phyloP scores from a whole-genome alignment of 2,888 invertebrate genomes.

The Drosophila parthenogenetica region DNA sequence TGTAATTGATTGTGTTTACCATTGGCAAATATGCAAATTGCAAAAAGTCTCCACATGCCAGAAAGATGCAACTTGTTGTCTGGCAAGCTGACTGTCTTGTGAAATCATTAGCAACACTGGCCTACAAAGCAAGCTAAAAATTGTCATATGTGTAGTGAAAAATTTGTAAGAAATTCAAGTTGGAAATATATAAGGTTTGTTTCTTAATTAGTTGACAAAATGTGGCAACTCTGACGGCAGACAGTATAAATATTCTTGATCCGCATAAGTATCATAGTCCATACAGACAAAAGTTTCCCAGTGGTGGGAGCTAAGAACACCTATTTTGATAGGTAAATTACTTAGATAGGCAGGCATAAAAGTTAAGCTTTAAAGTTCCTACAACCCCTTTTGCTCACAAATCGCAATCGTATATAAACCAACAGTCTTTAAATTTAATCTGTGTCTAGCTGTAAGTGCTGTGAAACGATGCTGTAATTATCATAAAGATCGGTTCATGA shows the following conservation, averaged over 20 bases:
- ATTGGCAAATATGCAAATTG: slow-evolving; percentile 48
- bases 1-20: slow-evolving; percentile 51
- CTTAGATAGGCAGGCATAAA: background rate
- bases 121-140: background rate
- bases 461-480: background rate
- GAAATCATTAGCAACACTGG: slow-evolving; percentile 10
- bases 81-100: slow-evolving; percentile 1
- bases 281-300: background rate
- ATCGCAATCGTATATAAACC: background rate
- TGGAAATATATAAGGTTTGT: no score
- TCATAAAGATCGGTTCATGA: background rate
- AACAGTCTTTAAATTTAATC: background rate
- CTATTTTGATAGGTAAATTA: background rate
- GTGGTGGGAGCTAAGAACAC: background rate
- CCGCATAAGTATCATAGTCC: no score
- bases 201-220: no score
- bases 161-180: background rate
- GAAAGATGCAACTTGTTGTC: slow-evolving; percentile 25
- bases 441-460: background rate
- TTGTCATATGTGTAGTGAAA: no score
- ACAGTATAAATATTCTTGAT: background rate
- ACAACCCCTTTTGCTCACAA: background rate
- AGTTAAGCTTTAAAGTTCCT: background rate
- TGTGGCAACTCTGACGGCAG: background rate
- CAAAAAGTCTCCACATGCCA: slow-evolving; percentile 9